Base-by-base conservation (phyloP, 2,113 vertebrate genomes). In the Propithecus coquereli region DNA sequence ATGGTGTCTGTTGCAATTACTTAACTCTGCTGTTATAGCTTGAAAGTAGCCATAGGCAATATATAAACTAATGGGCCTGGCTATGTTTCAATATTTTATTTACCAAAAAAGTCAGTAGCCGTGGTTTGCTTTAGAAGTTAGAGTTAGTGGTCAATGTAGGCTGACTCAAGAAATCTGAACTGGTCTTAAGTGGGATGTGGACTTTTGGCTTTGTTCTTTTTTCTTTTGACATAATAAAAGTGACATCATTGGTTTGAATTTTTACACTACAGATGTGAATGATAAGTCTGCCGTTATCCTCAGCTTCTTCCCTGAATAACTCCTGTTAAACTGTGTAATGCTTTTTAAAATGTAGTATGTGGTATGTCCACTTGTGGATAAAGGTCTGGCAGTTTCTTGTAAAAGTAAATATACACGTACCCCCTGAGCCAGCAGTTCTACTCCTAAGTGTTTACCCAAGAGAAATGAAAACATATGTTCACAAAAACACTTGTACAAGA, bases 391-490 rank as follows among this genome's bases (percentile, higher is more conserved):
- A 66, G 45, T 91, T 92, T 97, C 22, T 82, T 94, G 59, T 23
- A 94, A 61, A 94, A 83, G 63, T 61, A 94, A 95, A 86, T 86
- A 93, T 61, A 79, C 8, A 74, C 17, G n/a, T 73, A 88, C 16
- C 47, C 68, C 22, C 50, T 87, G 76, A 77, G n/a, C 45, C 61
- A 94, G 61, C 71, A 91, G n/a, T 91, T 86, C 68, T 92, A 52
- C 73, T 96, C 37, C 43, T 94, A 25, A 79, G 71, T 94, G 73
- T 94, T 97, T 96, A 79, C 43, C 47, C 68, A 95, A 95, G 93
- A 94, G 40, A 92, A 94, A 83, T 88, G 59, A 90, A 97, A 96
- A 82, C 73, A 71, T 43, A 66, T 47, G 23, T 95, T 61, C 77
- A 85, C 13, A 70, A 80, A 96, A 87, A 66, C 63, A 71, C 45